Percentiles rank a stretch among this genome's conserved stretches.
phyloP scores from a whole-genome alignment of 2,888 invertebrate species.

The Leptarthrus brevirostris region DNA sequence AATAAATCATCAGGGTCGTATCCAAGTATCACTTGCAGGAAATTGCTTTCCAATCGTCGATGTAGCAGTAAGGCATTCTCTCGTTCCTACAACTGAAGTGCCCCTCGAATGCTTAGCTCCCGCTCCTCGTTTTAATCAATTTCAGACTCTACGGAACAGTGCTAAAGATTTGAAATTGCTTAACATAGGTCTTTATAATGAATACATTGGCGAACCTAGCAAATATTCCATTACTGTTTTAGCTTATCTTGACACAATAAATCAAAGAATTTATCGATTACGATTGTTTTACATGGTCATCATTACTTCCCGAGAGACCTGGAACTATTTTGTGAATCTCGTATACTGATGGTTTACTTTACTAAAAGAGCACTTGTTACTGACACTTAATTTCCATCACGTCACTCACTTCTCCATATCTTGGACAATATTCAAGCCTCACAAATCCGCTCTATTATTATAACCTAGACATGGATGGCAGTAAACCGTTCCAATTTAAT shows the following conservation, averaged over 20 bases:
- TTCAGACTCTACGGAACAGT: too few species aligned
- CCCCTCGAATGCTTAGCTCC: neutral
- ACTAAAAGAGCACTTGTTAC: neutral
- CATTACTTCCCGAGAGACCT: too few species aligned
- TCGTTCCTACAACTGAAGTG: neutral
- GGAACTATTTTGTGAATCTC: too few species aligned
- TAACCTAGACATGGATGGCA: neutral
- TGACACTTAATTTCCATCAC: neutral
- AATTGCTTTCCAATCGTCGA: neutral
- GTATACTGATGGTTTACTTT: neutral
- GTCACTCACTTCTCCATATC: neutral
- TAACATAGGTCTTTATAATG: too few species aligned
- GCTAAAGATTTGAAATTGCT: too few species aligned
- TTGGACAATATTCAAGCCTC: neutral
- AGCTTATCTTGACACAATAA: neutral
- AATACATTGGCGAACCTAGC: too few species aligned
- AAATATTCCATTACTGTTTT: neutral
- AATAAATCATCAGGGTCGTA: slow-evolving; percentile 12
- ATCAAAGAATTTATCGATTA: neutral
- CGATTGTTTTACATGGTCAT: neutral
- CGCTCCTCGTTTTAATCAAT: too few species aligned
- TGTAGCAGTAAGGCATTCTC: neutral
- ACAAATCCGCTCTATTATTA: neutral
- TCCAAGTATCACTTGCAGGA: slow-evolving; percentile 2
- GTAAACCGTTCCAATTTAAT: slow-evolving; percentile 12